A percentile compares a stretch with the other conserved stretches of the same genome.
These are phyloP conservation scores for Idaea aversata DNA, from an alignment of 2,888 invertebrate species.

Conservation along the genomic window DNA sequence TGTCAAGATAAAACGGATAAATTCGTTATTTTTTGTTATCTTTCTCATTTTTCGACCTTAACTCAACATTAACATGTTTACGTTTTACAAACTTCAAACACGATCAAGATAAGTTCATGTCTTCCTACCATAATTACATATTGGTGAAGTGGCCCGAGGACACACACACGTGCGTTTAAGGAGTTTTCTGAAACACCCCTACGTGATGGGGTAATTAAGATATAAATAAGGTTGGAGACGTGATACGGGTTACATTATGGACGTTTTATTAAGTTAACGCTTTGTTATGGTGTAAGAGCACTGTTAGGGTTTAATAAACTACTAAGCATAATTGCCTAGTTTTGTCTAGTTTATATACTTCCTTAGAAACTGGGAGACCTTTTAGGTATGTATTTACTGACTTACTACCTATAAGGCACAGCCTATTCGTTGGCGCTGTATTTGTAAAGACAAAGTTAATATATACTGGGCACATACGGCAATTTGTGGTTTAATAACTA, in stretches of 20 bases:
- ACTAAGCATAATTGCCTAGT: background rate
- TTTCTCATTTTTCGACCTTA: too few species aligned
- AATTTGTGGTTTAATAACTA: too few species aligned
- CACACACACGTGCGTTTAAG: constrained; percentile 13
- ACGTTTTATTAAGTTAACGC: background rate
- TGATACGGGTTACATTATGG: background rate
- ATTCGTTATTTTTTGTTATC: too few species aligned
- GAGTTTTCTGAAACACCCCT: constrained; percentile 8
- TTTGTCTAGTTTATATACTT: background rate
- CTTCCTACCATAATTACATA: background rate
- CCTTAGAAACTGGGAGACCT: background rate
- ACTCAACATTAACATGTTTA: background rate
- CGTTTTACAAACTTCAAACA: background rate
- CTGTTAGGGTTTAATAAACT: background rate
- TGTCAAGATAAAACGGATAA: too few species aligned
- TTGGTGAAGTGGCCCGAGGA: constrained; percentile 8
- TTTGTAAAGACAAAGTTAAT: too few species aligned
- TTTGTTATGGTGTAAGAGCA: background rate
- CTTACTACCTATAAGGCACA: too few species aligned
- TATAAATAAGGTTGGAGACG: background rate
- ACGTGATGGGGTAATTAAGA: background rate
- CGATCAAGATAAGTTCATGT: background rate
- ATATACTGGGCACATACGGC: too few species aligned
- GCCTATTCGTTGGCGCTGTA: too few species aligned
- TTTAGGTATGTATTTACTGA: background rate